Base-by-base conservation (phyloP, 2,888 invertebrate genomes). In the Desoria tigrina region DNA sequence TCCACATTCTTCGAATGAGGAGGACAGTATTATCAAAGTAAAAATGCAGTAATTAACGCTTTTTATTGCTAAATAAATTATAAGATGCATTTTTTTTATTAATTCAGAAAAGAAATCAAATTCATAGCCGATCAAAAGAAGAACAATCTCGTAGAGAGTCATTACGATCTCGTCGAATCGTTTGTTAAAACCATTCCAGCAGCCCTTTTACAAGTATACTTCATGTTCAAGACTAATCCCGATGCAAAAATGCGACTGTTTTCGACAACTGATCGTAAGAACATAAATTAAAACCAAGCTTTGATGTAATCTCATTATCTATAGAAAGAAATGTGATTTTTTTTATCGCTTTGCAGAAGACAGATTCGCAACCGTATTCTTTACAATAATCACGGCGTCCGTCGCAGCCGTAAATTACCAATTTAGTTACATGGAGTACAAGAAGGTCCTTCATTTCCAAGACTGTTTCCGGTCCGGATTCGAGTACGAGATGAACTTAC, bases 151-250 rank as follows among this genome's bases (percentile, higher is more conserved):
- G 58, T 64, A 21, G 64, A 64, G 42, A 59, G 59, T 24, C 54
- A 64, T 18, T 64, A 64, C 21, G 64, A 64, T 54, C 11, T 64
- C 9, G 32, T 64, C 42, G 64, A 64, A 54, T 26, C 54, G 26
- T 59, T 64, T 54, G 51, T 64, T 18, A 64, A 64, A 32, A 64
- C 59, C 4, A 53, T 64, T 32, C 64, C 64, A 3, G 64, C 59
- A 4, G 64, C 64, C 9, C 37, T 64, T 1, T 42, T 64, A 4
- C 64, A 64, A 54, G 64, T 64, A 26, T 64, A 42, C 28, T 64
- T 64, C 24, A 64, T 64, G 64, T 64, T 64, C 23, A 27, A 64
- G 26, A 45, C 45, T 4, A 53, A 24, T 18, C 64, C 54, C 1
- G 23, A 59, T 28, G 64, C 59, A 7, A 42, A 27, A 2, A 23